Conservation (phyloP, 2,113 vertebrate genomes). For the Sturnira hondurensis region DNA sequence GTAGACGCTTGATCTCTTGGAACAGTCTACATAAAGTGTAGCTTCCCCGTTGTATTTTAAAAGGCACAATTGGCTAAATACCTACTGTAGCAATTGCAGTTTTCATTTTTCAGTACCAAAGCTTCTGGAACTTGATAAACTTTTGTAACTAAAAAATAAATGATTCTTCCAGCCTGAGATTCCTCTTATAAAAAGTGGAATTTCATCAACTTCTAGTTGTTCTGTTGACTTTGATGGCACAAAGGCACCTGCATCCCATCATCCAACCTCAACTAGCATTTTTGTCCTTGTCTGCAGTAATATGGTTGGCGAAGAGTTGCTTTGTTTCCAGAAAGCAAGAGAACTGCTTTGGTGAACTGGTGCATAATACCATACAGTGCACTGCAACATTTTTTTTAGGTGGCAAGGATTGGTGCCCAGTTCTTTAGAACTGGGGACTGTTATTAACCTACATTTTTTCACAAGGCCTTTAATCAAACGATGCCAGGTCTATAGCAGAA, state of each 20-base stretch:
- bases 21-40: constrained; percentile 59
- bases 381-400: constrained; percentile 38
- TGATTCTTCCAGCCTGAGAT: constrained; percentile 73
- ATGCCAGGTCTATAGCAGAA: neutral
- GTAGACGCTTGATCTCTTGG: constrained; percentile 26
- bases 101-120: constrained; percentile 70
- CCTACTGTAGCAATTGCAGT: constrained; percentile 59
- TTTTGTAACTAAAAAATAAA: constrained; percentile 81
- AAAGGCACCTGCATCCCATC: constrained; percentile 79
- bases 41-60: constrained; percentile 45
- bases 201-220: constrained; percentile 77
- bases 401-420: constrained; percentile 47
- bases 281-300: constrained; percentile 77
- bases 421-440: constrained; percentile 38
- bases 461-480: constrained; percentile 45
- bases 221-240: constrained; percentile 75
- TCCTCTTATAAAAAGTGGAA: constrained; percentile 66
- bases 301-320: constrained; percentile 70
- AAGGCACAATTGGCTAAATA: constrained; percentile 55
- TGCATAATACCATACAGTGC: constrained; percentile 28
- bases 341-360: constrained; percentile 30
- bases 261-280: constrained; percentile 67
- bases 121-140: constrained; percentile 80
- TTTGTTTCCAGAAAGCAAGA: constrained; percentile 70
- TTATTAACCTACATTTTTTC: constrained; percentile 18